These are phyloP conservation scores for Salminus brasiliensis DNA, from an alignment of 2,113 vertebrate genomes.

Conservation along the genomic window DNA sequence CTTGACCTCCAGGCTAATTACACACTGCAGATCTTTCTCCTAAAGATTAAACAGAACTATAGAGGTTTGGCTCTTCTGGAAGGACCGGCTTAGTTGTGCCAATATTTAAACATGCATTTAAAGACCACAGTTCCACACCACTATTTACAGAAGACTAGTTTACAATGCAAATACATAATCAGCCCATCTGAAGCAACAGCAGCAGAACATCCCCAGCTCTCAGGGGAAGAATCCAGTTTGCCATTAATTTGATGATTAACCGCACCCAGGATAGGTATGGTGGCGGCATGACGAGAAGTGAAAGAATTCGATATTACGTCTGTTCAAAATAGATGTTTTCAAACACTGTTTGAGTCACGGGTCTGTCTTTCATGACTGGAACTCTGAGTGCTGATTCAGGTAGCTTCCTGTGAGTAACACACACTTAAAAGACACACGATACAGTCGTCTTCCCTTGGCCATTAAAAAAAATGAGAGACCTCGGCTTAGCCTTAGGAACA, in stretches of 20 bases:
- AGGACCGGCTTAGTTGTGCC: neutral
- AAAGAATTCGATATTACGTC: neutral
- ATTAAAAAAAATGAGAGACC: slow-evolving; percentile 26
- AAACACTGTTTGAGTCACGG: slow-evolving; percentile 5
- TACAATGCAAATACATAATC: slow-evolving; percentile 3
- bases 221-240: neutral
- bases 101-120: neutral
- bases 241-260: neutral
- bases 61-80: neutral
- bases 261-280: neutral
- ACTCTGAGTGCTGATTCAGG: slow-evolving; percentile 11
- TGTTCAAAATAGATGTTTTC: neutral
- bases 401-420: slow-evolving; percentile 6
- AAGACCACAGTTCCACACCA: neutral
- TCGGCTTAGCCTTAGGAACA: slow-evolving; percentile 44
- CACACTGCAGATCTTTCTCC: neutral
- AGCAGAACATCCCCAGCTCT: neutral
- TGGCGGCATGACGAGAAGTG: neutral
- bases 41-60: neutral
- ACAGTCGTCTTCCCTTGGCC: neutral
- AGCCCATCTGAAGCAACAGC: neutral
- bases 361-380: slow-evolving; percentile 14
- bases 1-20: too few species aligned
- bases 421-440: neutral
- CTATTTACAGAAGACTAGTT: slow-evolving; percentile 22